Percentiles rank a stretch among this genome's conserved stretches.
Conservation (phyloP, 2,888 invertebrate species). For the Sinhomidia bicolor region DNA sequence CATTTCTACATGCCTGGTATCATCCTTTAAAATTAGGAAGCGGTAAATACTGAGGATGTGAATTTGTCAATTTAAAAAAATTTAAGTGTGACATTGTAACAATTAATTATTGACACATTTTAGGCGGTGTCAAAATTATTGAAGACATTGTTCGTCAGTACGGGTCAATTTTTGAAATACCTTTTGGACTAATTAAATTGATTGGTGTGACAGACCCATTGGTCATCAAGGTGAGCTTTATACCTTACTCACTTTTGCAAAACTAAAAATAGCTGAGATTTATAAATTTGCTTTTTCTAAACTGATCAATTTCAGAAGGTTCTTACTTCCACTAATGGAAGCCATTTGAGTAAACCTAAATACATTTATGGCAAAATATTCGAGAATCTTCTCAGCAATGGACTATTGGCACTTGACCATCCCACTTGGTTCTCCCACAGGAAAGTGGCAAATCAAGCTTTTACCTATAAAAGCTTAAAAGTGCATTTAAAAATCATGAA, state of each 20-base stretch:
- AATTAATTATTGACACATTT: not conserved
- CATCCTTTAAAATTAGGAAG: not conserved
- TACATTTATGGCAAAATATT: conserved; percentile 27
- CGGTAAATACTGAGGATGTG: too few relatives aligned
- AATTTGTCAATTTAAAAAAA: not conserved
- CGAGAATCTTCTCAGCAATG: not conserved
- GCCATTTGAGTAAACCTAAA: conserved; percentile 20
- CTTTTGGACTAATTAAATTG: not conserved
- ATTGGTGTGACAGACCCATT: not conserved
- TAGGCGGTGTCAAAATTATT: conserved; percentile 14
- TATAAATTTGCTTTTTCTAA: not conserved
- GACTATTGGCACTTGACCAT: not conserved
- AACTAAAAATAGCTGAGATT: too few relatives aligned
- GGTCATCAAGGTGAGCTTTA: conserved; percentile 19
- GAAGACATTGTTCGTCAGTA: not conserved
- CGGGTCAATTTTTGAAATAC: not conserved
- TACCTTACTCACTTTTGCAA: too few relatives aligned
- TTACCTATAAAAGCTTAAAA: not conserved
- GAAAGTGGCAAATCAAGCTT: not conserved
- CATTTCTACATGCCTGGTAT: conserved; percentile 16
- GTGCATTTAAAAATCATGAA: conserved; percentile 8
- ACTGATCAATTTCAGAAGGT: conserved; percentile 15
- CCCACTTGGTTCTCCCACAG: not conserved
- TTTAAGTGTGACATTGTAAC: not conserved
- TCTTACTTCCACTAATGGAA: not conserved